Evolutionary conservation across 2,797 vertebrate species (phyloP), one percentile per base, ranked within the genome.

Genomic region (Phylloscopus collybita): DNA sequence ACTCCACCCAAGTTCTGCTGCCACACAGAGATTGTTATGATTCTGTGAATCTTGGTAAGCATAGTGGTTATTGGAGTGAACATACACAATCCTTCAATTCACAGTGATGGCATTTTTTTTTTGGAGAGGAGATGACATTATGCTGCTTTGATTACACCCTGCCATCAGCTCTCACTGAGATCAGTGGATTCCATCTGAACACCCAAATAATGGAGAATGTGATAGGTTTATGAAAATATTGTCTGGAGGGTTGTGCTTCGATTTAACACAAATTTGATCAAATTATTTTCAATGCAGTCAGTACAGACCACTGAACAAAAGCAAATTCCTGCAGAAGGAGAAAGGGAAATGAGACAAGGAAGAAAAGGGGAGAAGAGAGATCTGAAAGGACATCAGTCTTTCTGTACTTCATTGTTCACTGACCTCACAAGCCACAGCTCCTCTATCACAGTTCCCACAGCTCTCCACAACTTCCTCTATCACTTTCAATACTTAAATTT

Each of bases 261-360:
- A 57, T 96, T 93, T 91, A 93, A 79, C 44, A 90, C 7, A 86
- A 81, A 93, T 94, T 85, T 90, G 70, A 88, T 92, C 30, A 91
- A 85, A 76, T 91, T 91, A 36, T 62, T 93, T 89, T 81, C 84
- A 88, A 9, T 64, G 44, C 30, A 91, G 34, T 54, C 57, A 50
- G 26, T 78, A 71, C 61, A 81, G 61, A 79, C 29, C 51, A 73
- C 60, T 93, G 93, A 92, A 86, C 59, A 86, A 92, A 90, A 94
- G 20, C 17, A 80, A 86, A 92, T 74, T 70, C 14, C 29, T n/a
- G 54, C 30, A 32, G 20, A 91, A 71, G 51, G 32, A 76, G 36
- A 73, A 91, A 82, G 7, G 11, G 21, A 94, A 93, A 87, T 51
- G 27, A 76, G 20, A 60, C 27, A 54, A 65, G 14, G 17, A 92